phyloP scores from a whole-genome alignment of 2,113 vertebrate genomes.

The Paradisaea rubra region DNA sequence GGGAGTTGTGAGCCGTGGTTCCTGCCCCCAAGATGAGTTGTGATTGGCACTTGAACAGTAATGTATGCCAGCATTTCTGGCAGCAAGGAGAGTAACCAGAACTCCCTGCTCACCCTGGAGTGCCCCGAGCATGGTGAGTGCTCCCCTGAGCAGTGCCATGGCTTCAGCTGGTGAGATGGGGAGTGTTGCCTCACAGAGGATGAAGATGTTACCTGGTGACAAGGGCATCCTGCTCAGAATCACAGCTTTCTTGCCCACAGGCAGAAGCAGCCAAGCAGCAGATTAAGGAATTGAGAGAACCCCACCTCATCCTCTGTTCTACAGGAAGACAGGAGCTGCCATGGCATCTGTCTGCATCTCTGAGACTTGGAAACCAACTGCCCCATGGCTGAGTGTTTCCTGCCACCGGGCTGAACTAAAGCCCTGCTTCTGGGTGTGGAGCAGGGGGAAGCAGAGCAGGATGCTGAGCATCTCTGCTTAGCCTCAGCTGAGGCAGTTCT shows the following conservation, averaged over 20 bases:
- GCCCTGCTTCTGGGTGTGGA: background rate
- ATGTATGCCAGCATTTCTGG: background rate
- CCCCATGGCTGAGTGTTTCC: background rate
- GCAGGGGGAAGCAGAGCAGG: background rate
- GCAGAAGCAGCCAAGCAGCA: background rate
- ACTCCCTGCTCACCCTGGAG: background rate
- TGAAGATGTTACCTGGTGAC: background rate
- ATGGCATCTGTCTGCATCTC: background rate
- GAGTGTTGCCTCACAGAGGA: background rate
- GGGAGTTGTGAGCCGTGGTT: background rate
- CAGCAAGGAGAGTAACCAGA: background rate
- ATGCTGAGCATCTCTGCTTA: background rate
- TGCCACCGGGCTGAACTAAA: background rate
- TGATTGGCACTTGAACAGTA: background rate
- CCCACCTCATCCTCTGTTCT: background rate
- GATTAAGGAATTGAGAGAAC: background rate
- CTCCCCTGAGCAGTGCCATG: background rate
- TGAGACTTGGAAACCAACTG: background rate
- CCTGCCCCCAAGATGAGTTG: background rate
- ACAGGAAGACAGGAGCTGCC: background rate
- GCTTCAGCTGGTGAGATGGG: background rate
- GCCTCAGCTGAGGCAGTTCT: background rate
- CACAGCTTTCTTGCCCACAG: background rate
- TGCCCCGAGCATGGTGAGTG: background rate
- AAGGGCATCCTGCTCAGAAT: background rate